Evolutionary conservation across 2,113 vertebrate genomes (phyloP).

Genomic region (Calcarius ornatus): DNA sequence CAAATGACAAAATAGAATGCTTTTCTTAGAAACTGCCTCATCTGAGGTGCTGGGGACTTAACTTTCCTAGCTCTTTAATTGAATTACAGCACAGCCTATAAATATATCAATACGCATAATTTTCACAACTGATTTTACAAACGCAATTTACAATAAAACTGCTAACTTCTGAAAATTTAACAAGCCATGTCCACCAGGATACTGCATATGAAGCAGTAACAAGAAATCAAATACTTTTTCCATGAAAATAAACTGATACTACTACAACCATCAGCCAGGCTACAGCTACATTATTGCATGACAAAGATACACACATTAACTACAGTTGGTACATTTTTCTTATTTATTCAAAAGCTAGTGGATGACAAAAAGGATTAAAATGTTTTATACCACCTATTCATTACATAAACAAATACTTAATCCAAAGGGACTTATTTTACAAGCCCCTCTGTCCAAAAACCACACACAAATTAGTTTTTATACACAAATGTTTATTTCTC

Average conservation of each 20-base stretch:
- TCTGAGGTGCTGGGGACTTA: background rate
- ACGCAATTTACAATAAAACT: background rate
- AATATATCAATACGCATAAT: background rate
- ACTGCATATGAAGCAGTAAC: background rate
- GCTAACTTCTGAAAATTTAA: background rate
- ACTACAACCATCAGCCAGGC: background rate
- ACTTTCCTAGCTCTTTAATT: background rate
- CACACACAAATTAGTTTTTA: conserved; percentile 79
- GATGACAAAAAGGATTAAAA: conserved; percentile 71
- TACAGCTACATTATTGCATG: background rate
- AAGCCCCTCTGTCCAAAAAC: conserved; percentile 73
- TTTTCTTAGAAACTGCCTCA: background rate
- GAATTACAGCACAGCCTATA: background rate
- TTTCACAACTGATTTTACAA: background rate
- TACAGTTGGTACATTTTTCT: conserved; percentile 47
- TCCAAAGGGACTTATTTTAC: conserved; percentile 58
- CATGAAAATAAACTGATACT: background rate
- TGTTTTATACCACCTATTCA: conserved; percentile 56
- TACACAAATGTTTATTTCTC: conserved; percentile 99
- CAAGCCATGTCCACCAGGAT: background rate
- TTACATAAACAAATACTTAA: conserved; percentile 65
- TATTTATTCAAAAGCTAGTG: conserved; percentile 74
- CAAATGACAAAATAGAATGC: background rate
- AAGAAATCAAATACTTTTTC: background rate
- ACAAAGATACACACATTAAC: conserved; percentile 60